phyloP scores from a whole-genome alignment of 2,888 invertebrate genomes.

The Zygothrica quintamaculata region DNA sequence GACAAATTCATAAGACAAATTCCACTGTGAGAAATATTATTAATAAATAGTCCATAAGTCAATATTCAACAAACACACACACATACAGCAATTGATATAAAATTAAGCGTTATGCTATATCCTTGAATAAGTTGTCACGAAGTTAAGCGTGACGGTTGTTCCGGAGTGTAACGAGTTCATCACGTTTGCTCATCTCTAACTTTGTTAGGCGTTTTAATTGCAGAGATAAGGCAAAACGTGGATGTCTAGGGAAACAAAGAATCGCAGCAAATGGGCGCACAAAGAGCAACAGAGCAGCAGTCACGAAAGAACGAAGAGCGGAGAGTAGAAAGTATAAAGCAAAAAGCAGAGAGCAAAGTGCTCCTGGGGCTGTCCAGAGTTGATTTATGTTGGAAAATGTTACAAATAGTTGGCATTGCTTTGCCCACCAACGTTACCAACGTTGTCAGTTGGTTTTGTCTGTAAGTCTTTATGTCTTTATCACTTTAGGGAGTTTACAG shows the following conservation, averaged over 20 bases:
- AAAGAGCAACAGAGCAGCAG: constrained; percentile 16
- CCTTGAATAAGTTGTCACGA: no score
- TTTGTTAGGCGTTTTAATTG: constrained; percentile 48
- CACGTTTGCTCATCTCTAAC: not conserved
- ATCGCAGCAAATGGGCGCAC: constrained; percentile 9
- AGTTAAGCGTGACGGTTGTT: no score
- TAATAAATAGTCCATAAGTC: no score
- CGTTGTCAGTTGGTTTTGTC: constrained; percentile 21
- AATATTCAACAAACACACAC: no score
- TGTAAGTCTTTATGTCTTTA: constrained; percentile 60
- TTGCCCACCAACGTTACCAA: constrained; percentile 20
- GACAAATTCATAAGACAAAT: no score
- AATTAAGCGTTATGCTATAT: no score
- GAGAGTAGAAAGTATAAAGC: constrained; percentile 3
- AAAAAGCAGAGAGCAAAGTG: constrained; percentile 11
- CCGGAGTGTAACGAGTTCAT: no score
- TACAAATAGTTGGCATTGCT: constrained; percentile 53
- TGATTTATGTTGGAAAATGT: constrained; percentile 50
- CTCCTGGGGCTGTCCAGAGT: constrained; percentile 34
- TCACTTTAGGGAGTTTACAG: constrained; percentile 56
- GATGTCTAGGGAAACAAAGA: constrained; percentile 15
- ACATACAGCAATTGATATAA: no score
- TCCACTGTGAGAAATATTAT: no score
- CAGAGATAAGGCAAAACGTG: constrained; percentile 47
- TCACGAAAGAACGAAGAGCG: not conserved